Conservation (phyloP, 2,888 invertebrate genomes). For the Scelioninae gen. 2 region DNA sequence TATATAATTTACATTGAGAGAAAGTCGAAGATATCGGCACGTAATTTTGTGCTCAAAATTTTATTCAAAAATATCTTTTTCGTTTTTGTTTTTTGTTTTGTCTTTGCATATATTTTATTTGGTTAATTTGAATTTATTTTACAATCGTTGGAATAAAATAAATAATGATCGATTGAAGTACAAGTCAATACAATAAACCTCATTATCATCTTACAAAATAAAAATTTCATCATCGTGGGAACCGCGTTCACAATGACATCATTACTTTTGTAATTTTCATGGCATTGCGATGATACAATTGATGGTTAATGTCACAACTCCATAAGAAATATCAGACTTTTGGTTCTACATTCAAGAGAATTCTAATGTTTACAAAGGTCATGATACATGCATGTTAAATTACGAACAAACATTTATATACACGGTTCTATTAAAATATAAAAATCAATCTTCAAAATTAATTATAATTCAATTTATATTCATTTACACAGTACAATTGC, state of each 20-base stretch:
- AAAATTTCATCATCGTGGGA: slow-evolving; percentile 28
- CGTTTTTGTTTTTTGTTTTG: slow-evolving; percentile 7
- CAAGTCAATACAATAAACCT: slow-evolving; percentile 23
- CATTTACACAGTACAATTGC: too few relatives aligned
- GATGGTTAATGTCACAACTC: slow-evolving; percentile 19
- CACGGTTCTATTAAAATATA: too few relatives aligned
- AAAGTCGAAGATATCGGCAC: slow-evolving; percentile 47
- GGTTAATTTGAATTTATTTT: slow-evolving; percentile 19
- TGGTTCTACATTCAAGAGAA: slow-evolving; percentile 25
- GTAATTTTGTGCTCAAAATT: slow-evolving; percentile 47
- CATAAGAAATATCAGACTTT: slow-evolving; percentile 37
- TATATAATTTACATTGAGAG: slow-evolving; percentile 55
- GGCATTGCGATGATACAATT: slow-evolving; percentile 14
- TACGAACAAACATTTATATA: slow-evolving; percentile 4
- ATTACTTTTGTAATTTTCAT: slow-evolving; percentile 2
- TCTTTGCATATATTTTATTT: slow-evolving; percentile 21
- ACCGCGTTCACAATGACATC: slow-evolving; percentile 1
- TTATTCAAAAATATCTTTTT: slow-evolving; percentile 50
- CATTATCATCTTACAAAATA: slow-evolving; percentile 17
- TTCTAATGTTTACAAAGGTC: neutral
- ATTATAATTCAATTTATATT: too few relatives aligned
- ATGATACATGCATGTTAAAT: too few relatives aligned
- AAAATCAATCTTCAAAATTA: too few relatives aligned
- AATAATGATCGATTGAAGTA: slow-evolving; percentile 17
- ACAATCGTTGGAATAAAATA: slow-evolving; percentile 13